Evolutionary conservation across 2,797 vertebrate genomes (phyloP).

Genomic region (Sarcophilus harrisii): DNA sequence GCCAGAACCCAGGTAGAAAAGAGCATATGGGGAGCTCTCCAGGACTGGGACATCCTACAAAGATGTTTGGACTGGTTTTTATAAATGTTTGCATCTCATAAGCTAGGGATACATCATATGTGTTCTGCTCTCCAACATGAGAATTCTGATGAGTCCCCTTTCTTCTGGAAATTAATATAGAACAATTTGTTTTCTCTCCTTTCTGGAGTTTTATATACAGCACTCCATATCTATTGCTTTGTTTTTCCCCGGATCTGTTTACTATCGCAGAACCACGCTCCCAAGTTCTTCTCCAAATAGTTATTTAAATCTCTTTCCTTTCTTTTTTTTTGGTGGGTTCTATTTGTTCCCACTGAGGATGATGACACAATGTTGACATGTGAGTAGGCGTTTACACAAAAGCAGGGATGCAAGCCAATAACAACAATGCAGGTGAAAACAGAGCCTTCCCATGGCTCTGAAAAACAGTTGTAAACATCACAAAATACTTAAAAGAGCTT

Average conservation of each 20-base stretch:
- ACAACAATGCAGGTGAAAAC: neutral
- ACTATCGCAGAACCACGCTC: neutral
- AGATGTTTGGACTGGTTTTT: neutral
- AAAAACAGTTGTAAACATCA: neutral
- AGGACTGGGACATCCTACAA: neutral
- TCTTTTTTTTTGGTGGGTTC: neutral
- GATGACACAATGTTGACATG: neutral
- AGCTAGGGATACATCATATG: neutral
- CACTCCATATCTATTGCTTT: neutral
- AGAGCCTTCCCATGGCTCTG: neutral
- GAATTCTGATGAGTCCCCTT: neutral
- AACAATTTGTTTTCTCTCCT: neutral
- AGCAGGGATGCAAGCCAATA: neutral
- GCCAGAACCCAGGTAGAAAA: neutral
- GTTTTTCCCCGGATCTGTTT: constrained; percentile 12
- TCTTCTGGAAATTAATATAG: neutral
- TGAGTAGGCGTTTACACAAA: neutral
- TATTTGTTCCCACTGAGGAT: neutral
- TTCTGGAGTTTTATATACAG: neutral
- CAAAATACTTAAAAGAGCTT: constrained; percentile 9
- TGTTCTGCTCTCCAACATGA: neutral
- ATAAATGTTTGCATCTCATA: neutral
- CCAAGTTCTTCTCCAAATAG: neutral
- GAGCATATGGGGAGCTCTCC: neutral
- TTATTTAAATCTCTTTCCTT: neutral